Percentiles rank a stretch among this genome's conserved stretches.
Evolutionary conservation across 1,140 invertebrate genomes (phyloP).

Genomic region (Drosophila sproati): DNA sequence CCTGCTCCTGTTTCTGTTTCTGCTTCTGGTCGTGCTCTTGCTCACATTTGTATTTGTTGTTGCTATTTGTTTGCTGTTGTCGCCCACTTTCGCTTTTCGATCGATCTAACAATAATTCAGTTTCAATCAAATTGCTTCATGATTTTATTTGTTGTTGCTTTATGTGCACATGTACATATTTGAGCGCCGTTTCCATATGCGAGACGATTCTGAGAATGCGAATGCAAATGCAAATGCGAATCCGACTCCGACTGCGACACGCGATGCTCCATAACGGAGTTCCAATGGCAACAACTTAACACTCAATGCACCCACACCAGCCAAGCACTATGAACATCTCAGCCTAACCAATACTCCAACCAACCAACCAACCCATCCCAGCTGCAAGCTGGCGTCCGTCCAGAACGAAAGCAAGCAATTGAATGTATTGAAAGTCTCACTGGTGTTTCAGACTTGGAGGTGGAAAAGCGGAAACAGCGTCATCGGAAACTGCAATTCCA

Average conservation of each 20-base stretch:
- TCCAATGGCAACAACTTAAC: slow-evolving; percentile 14
- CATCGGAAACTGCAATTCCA: slow-evolving; percentile 8
- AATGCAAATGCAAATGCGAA: slow-evolving; percentile 28
- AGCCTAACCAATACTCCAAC: not conserved
- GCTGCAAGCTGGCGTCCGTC: slow-evolving; percentile 43
- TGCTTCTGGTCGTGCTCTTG: slow-evolving; percentile 10
- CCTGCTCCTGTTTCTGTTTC: slow-evolving; percentile 1
- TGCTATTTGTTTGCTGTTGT: slow-evolving; percentile 24
- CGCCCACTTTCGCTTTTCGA: slow-evolving; percentile 73
- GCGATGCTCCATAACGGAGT: slow-evolving; percentile 24
- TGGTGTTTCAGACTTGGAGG: slow-evolving; percentile 47
- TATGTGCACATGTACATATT: slow-evolving; percentile 50
- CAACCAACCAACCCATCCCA: not conserved
- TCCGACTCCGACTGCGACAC: slow-evolving; percentile 17
- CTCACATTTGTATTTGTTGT: slow-evolving; percentile 19
- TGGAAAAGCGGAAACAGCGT: slow-evolving; percentile 35
- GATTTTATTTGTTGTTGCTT: slow-evolving; percentile 55
- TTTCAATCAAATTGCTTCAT: slow-evolving; percentile 71
- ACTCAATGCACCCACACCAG: slow-evolving; percentile 4
- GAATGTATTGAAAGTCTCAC: slow-evolving; percentile 32
- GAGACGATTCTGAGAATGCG: slow-evolving; percentile 19
- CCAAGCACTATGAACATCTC: not conserved
- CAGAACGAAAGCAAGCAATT: slow-evolving; percentile 26
- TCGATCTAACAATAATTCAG: slow-evolving; percentile 81
- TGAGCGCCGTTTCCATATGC: slow-evolving; percentile 65